A percentile compares a stretch with the other conserved stretches of the same genome.
Evolutionary conservation across 2,113 vertebrate species (phyloP).

Genomic region (Aspidoscelis tigris): DNA sequence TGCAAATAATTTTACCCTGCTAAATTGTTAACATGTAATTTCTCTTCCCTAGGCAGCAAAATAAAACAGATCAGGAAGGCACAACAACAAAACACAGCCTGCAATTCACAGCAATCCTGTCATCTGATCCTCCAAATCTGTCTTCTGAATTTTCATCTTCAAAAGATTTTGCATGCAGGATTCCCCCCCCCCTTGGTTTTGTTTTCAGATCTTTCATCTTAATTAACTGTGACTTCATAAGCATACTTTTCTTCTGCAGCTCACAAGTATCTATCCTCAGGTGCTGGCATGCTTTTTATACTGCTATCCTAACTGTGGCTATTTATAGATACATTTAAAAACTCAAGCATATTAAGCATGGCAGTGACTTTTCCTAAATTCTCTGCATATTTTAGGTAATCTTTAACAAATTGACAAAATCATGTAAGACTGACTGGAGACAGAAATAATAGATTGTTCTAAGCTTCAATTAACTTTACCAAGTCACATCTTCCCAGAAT

Average conservation of each 20-base stretch:
- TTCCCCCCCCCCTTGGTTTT: background rate
- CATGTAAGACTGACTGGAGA: background rate
- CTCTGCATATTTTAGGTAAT: conserved; percentile 21
- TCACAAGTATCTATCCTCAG: conserved; percentile 34
- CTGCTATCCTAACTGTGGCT: conserved; percentile 35
- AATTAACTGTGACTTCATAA: conserved; percentile 47
- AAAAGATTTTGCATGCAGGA: background rate
- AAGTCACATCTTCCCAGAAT: background rate
- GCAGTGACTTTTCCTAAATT: background rate
- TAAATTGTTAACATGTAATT: conserved; percentile 42
- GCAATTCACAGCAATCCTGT: conserved; percentile 29
- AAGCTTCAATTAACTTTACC: conserved; percentile 8
- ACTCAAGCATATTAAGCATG: conserved; percentile 30
- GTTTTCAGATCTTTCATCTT: conserved; percentile 21
- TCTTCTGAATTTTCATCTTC: conserved; percentile 17
- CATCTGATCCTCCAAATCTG: conserved; percentile 18
- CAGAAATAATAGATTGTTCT: background rate
- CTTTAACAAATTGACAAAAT: background rate
- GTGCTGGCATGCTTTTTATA: conserved; percentile 29
- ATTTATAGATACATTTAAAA: conserved; percentile 17
- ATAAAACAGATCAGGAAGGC: conserved; percentile 47
- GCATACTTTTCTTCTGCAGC: conserved; percentile 32
- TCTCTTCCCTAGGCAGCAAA: conserved; percentile 44
- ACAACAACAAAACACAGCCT: conserved; percentile 37
- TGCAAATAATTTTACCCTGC: conserved; percentile 52